Evolutionary conservation across 2,888 invertebrate genomes (phyloP).

Genomic region (Sussaba pulchella): DNA sequence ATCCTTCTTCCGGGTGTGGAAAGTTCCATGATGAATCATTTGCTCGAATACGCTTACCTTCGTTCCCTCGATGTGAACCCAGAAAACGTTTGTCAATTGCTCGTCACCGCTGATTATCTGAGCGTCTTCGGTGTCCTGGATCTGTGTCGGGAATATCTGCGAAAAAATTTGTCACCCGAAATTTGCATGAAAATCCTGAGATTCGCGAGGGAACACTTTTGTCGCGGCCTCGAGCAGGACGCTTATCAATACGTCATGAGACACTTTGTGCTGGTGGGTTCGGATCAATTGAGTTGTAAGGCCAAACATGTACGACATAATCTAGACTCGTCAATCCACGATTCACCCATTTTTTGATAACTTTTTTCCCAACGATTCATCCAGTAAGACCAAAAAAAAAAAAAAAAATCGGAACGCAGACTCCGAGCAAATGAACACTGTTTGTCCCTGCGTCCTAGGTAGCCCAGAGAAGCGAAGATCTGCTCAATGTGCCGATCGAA

Average conservation of each 20-base stretch:
- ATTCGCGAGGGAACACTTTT: slow-evolving; percentile 92
- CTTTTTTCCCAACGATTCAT: too few relatives aligned
- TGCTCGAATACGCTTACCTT: slow-evolving; percentile 94
- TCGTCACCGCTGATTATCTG: slow-evolving; percentile 95
- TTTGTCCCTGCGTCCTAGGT: slow-evolving; percentile 83
- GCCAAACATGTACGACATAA: too few relatives aligned
- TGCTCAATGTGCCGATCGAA: slow-evolving; percentile 89
- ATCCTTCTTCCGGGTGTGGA: slow-evolving; percentile 92
- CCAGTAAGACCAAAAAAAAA: too few relatives aligned
- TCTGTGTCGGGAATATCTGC: slow-evolving; percentile 92
- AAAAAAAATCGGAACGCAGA: not conserved
- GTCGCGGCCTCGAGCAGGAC: slow-evolving; percentile 89
- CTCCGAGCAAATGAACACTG: slow-evolving; percentile 27
- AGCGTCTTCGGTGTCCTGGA: slow-evolving; percentile 93
- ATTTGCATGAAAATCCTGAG: slow-evolving; percentile 94
- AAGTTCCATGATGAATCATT: slow-evolving; percentile 90
- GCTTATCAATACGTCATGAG: slow-evolving; percentile 90
- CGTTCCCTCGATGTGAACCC: slow-evolving; percentile 91
- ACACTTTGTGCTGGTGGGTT: slow-evolving; percentile 88
- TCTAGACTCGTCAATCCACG: too few relatives aligned
- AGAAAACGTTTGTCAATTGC: slow-evolving; percentile 92
- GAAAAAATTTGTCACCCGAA: slow-evolving; percentile 88
- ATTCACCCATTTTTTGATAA: too few relatives aligned
- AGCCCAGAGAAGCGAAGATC: slow-evolving; percentile 90
- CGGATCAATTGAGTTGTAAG: too few relatives aligned